These are phyloP conservation scores for Theristicus caerulescens DNA, from an alignment of 2,113 vertebrate genomes.

Conservation along the genomic window DNA sequence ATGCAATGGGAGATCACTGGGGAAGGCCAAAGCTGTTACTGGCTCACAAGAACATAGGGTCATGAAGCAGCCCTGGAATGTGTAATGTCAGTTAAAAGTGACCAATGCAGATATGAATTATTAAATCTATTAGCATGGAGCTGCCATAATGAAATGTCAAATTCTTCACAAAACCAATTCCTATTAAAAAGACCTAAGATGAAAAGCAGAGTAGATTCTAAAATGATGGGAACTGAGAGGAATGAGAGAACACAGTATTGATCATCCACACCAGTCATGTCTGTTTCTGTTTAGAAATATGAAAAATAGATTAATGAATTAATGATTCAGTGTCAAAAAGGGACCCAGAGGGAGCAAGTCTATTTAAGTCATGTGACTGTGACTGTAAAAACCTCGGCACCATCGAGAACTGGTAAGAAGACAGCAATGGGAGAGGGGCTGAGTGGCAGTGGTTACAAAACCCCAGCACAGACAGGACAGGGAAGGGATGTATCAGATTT, in stretches of 20 bases:
- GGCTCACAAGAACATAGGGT: neutral
- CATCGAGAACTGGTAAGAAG: neutral
- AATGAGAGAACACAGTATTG: conserved; percentile 70
- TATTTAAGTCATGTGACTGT: neutral
- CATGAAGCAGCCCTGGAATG: neutral
- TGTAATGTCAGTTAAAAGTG: conserved; percentile 20
- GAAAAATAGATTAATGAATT: conserved; percentile 80
- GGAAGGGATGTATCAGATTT: neutral
- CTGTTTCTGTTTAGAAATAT: conserved; percentile 77
- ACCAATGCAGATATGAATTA: conserved; percentile 56
- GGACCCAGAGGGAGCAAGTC: conserved; percentile 45
- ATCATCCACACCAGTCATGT: conserved; percentile 75
- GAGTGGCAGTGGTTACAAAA: neutral
- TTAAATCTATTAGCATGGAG: conserved; percentile 28
- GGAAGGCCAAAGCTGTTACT: neutral
- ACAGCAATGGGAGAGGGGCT: neutral
- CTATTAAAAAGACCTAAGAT: neutral
- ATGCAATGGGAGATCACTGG: neutral
- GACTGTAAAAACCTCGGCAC: neutral
- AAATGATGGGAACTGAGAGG: conserved; percentile 68
- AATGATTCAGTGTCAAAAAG: conserved; percentile 66
- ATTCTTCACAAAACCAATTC: conserved; percentile 35
- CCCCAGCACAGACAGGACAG: too few relatives aligned
- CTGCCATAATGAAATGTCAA: conserved; percentile 37
- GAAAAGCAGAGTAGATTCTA: neutral